A percentile compares a stretch with the other conserved stretches of the same genome.
These are phyloP conservation scores for Okamejei kenojei DNA, from an alignment of 2,797 vertebrate species.

Conservation along the genomic window DNA sequence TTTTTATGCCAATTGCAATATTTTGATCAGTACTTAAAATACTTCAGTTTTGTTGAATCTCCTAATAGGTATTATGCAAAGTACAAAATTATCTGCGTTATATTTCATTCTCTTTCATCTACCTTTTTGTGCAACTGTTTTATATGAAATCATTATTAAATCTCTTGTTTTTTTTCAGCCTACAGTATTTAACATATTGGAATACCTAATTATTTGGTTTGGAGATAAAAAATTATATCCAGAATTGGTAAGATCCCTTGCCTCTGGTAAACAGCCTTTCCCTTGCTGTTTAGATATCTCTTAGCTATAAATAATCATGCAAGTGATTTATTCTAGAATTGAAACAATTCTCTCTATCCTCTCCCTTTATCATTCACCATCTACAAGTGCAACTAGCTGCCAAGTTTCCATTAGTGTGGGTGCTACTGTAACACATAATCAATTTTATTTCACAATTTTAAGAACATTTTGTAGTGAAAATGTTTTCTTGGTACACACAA, in stretches of 20 bases:
- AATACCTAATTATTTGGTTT: constrained; percentile 84
- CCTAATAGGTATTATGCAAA: neutral
- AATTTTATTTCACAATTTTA: neutral
- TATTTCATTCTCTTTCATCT: neutral
- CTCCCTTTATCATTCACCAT: neutral
- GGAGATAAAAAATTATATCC: constrained; percentile 75
- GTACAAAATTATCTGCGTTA: neutral
- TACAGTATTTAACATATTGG: constrained; percentile 75
- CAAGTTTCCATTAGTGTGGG: neutral
- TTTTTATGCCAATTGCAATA: neutral
- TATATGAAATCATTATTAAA: neutral
- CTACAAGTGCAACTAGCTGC: neutral
- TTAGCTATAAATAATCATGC: neutral
- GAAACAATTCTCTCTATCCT: neutral
- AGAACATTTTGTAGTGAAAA: neutral
- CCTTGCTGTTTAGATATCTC: neutral
- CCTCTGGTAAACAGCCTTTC: neutral
- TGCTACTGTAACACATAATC: neutral
- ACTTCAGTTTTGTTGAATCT: neutral
- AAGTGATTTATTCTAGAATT: neutral
- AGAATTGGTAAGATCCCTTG: constrained; percentile 59
- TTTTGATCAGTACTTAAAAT: neutral
- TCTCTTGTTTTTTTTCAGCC: constrained; percentile 55
- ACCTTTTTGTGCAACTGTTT: neutral
- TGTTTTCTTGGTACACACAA: neutral